Percentiles rank a stretch among this genome's conserved stretches.
These are phyloP conservation scores for Craseonycteris thonglongyai DNA, from an alignment of 2,113 vertebrate genomes.

Conservation along the genomic window DNA sequence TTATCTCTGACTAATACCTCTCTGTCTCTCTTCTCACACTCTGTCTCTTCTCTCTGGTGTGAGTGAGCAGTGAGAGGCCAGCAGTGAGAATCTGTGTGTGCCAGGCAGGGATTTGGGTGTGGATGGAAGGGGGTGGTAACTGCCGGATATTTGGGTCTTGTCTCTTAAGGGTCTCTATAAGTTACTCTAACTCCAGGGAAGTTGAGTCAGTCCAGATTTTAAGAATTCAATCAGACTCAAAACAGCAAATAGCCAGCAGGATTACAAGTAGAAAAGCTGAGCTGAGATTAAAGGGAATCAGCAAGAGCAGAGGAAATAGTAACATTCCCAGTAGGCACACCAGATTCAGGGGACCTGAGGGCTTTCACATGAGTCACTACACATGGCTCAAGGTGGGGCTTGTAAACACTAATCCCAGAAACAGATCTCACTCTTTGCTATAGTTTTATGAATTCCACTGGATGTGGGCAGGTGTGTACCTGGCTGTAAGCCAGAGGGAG, in stretches of 20 bases:
- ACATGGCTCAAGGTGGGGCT: not conserved
- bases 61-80: not conserved
- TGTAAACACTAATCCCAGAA: not conserved
- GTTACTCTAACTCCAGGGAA: not conserved
- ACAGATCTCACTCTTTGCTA: not conserved
- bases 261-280: not conserved
- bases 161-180: not conserved
- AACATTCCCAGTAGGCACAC: not conserved
- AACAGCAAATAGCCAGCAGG: constrained; percentile 1
- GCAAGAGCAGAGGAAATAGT: constrained; percentile 14
- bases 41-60: not conserved
- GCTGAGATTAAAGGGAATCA: constrained; percentile 9
- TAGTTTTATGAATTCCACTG: constrained; percentile 21
- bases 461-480: constrained; percentile 1
- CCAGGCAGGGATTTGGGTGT: not conserved
- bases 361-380: not conserved
- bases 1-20: not conserved
- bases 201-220: not conserved
- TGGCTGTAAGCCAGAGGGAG: not conserved
- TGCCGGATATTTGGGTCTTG: not conserved
- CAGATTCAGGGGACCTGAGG: not conserved
- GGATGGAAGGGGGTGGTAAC: too few relatives aligned
- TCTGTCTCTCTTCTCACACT: not conserved
- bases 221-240: constrained; percentile 22
- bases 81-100: not conserved